A percentile compares a stretch with the other conserved stretches of the same genome.
Conservation (phyloP, 37 sponge, comb jelly and placozoan genomes). For the Theonella swinhoei region DNA sequence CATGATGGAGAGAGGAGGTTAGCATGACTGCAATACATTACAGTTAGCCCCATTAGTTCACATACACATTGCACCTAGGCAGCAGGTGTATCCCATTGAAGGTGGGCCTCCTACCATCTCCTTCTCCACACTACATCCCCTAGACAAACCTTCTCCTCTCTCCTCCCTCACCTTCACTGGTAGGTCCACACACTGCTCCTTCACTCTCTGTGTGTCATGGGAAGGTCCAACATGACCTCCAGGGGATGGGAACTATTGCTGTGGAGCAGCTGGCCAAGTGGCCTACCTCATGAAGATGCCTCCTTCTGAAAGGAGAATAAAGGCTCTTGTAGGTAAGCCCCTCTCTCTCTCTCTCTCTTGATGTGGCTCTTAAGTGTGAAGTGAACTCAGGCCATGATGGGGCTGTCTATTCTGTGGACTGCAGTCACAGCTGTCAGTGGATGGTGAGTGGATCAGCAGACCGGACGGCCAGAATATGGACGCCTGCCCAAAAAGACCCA, state of each 20-base stretch:
- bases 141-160: slow-evolving; percentile 20
- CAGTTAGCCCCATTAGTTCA: no score
- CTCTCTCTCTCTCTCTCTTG: neutral
- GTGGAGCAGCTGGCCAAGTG: slow-evolving; percentile 57
- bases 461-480: slow-evolving; percentile 77
- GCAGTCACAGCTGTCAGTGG: slow-evolving; percentile 67
- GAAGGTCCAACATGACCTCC: no score
- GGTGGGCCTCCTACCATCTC: slow-evolving; percentile 15
- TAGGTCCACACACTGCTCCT: neutral
- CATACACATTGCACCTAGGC: no score
- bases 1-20: no score
- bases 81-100: neutral
- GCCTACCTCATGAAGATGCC: slow-evolving; percentile 44
- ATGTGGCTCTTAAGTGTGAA: neutral
- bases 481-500: slow-evolving; percentile 53
- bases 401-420: slow-evolving; percentile 27
- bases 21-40: no score
- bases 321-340: slow-evolving; percentile 21
- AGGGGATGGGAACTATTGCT: slow-evolving; percentile 63
- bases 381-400: slow-evolving; percentile 73
- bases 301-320: neutral
- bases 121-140: slow-evolving; percentile 2
- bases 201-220: no score
- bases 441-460: slow-evolving; percentile 75
- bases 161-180: slow-evolving; percentile 33